Percentiles rank a stretch among this genome's conserved stretches.
Evolutionary conservation across 2,797 vertebrate species (phyloP).

Genomic region (Sebastes steindachneri): DNA sequence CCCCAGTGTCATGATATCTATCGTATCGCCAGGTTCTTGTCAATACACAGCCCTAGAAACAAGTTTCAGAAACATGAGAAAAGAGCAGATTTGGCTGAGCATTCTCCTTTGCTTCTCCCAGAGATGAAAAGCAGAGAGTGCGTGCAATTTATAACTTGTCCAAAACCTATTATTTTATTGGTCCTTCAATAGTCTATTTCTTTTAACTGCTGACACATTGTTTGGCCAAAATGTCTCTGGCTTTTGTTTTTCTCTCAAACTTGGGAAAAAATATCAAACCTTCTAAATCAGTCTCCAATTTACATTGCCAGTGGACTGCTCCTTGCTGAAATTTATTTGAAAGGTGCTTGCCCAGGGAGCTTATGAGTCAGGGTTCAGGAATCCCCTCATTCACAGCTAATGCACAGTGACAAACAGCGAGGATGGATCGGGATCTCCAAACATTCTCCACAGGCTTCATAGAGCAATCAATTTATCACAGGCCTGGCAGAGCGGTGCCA

Average conservation of each 20-base stretch:
- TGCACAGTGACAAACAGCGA: constrained; percentile 71
- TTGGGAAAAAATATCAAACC: constrained; percentile 48
- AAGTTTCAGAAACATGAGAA: constrained; percentile 17
- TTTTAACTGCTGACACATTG: constrained; percentile 59
- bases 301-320: constrained; percentile 61
- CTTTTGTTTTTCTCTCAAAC: constrained; percentile 62
- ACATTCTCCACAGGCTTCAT: constrained; percentile 63
- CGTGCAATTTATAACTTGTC: constrained; percentile 55
- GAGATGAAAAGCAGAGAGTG: constrained; percentile 49
- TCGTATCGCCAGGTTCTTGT: too few relatives aligned
- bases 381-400: constrained; percentile 68
- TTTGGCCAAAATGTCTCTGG: constrained; percentile 49
- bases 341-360: constrained; percentile 58
- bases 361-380: constrained; percentile 70
- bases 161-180: constrained; percentile 58
- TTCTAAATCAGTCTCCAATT: constrained; percentile 54
- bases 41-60: too few relatives aligned
- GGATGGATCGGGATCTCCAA: constrained; percentile 66
- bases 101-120: constrained; percentile 1
- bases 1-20: too few relatives aligned
- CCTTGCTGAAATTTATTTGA: constrained; percentile 58
- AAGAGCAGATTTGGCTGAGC: constrained; percentile 1
- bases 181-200: constrained; percentile 58
- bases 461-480: constrained; percentile 71
- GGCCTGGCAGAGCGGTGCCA: constrained; percentile 56